Conservation (phyloP, 2,888 invertebrate species). For the Hirtodrosophila trivittata region DNA sequence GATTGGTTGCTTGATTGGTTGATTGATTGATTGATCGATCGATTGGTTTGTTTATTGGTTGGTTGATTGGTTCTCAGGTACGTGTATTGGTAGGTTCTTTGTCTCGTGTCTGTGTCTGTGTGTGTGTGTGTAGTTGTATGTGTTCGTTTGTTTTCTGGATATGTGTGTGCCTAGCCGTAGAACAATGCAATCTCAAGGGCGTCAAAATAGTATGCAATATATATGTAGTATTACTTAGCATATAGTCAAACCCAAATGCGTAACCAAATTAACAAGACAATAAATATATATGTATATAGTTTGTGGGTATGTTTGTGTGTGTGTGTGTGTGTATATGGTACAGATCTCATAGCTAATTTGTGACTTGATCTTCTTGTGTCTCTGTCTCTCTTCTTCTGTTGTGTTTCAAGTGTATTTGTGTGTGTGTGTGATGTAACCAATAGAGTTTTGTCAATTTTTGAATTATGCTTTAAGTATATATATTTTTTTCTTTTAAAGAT, state of each 20-base stretch:
- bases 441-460: conserved; percentile 65
- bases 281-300: conserved; percentile 57
- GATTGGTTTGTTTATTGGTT: conserved; percentile 27
- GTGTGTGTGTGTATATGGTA: conserved; percentile 49
- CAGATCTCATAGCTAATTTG: conserved; percentile 71
- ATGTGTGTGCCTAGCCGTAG: conserved; percentile 63
- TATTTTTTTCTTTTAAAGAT: conserved; percentile 25
- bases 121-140: conserved; percentile 19
- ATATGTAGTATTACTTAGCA: conserved; percentile 54
- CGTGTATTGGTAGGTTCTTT: conserved; percentile 4
- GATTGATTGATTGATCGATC: conserved; percentile 23
- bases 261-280: conserved; percentile 77
- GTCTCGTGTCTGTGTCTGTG: conserved; percentile 9
- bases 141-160: not conserved
- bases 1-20: conserved; percentile 13
- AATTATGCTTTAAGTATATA: conserved; percentile 81
- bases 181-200: conserved; percentile 74
- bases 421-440: conserved; percentile 20
- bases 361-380: conserved; percentile 35
- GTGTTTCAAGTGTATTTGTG: conserved; percentile 16
- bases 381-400: conserved; percentile 19
- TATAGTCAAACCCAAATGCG: conserved; percentile 77
- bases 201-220: conserved; percentile 74
- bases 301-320: conserved; percentile 13
- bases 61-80: conserved; percentile 30